phyloP scores from a whole-genome alignment of 2,797 vertebrate species.

The Atherinosoma microstoma region DNA sequence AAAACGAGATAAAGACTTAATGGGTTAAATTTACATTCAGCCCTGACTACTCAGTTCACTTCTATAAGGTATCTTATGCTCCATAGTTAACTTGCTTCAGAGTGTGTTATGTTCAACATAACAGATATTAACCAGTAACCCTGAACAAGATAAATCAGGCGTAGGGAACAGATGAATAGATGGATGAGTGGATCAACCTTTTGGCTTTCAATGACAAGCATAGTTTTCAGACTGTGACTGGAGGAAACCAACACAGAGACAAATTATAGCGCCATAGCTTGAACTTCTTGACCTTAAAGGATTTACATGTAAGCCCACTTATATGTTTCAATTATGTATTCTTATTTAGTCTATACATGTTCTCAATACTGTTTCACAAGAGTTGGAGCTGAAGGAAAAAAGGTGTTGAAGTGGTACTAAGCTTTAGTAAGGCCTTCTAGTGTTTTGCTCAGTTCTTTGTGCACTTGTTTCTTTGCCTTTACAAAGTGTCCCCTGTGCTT shows the following conservation, averaged over 20 bases:
- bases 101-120: not conserved
- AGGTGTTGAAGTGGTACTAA: not conserved
- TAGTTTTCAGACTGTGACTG: not conserved
- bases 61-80: not conserved
- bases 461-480: constrained; percentile 3
- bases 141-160: not conserved
- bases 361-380: not conserved
- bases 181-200: not conserved
- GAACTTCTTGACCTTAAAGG: not conserved
- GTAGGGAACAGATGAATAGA: not conserved
- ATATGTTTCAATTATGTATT: not conserved
- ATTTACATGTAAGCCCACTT: not conserved
- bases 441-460: constrained; percentile 10
- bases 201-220: not conserved
- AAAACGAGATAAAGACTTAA: not conserved
- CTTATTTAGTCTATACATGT: not conserved
- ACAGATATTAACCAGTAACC: not conserved
- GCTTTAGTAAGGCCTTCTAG: not conserved
- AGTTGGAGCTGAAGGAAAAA: not conserved
- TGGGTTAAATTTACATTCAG: not conserved
- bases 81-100: not conserved
- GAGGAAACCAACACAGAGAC: not conserved
- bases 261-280: not conserved
- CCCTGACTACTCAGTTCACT: not conserved
- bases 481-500: not conserved